Evolutionary conservation across 30 jellyfish, hydroid and myxozoan genomes (phyloP).

Genomic region (Hydra vulgaris): DNA sequence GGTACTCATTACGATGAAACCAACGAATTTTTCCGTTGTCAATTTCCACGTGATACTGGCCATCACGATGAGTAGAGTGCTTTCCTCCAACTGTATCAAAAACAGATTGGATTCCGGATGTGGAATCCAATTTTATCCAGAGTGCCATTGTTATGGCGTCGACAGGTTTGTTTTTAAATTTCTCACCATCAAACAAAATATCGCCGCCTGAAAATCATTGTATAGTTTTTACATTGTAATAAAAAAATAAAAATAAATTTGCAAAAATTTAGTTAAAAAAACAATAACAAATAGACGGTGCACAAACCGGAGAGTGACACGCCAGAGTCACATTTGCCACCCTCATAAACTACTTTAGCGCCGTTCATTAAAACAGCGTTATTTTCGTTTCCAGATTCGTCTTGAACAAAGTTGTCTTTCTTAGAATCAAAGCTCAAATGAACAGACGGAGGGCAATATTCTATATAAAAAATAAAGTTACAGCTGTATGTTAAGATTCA

Average conservation of each 20-base stretch:
- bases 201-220: conserved; percentile 92
- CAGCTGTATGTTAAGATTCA: neutral
- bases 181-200: conserved; percentile 66
- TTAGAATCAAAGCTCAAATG: conserved; percentile 80
- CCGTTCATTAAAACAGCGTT: conserved; percentile 81
- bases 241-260: no score
- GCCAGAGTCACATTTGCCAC: conserved; percentile 88
- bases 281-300: no score
- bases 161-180: conserved; percentile 74
- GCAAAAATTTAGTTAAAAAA: no score
- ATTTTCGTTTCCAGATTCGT: conserved; percentile 72
- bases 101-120: conserved; percentile 73
- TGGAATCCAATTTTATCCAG: conserved; percentile 87
- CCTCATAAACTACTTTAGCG: conserved; percentile 68
- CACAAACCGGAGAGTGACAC: conserved; percentile 59
- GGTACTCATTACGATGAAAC: conserved; percentile 82
- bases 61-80: conserved; percentile 73
- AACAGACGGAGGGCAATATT: conserved; percentile 80
- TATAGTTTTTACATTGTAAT: no score
- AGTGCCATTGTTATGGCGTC: conserved; percentile 76
- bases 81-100: conserved; percentile 86
- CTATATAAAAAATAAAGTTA: conserved; percentile 11
- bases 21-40: conserved; percentile 77
- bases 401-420: conserved; percentile 58
- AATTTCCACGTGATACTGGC: conserved; percentile 85